Conservation (phyloP, 2,113 vertebrate species). For the Bombycilla garrulus region DNA sequence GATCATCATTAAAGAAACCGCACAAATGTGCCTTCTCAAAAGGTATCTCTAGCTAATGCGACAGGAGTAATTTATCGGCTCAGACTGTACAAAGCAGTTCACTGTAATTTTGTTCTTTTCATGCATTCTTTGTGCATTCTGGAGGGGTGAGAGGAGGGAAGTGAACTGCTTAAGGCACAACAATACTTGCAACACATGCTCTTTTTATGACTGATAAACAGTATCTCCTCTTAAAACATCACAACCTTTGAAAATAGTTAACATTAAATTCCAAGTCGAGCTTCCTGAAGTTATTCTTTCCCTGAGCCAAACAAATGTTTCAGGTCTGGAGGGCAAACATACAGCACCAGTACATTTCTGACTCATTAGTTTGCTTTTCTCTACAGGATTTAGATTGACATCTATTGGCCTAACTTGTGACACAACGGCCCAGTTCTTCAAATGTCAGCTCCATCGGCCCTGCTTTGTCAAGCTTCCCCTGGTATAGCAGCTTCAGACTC, state of each 20-base stretch:
- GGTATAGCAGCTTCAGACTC: neutral
- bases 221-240: neutral
- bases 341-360: neutral
- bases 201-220: neutral
- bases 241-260: neutral
- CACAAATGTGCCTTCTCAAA: neutral
- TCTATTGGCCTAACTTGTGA: slow-evolving; percentile 55
- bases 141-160: neutral
- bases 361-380: slow-evolving; percentile 55
- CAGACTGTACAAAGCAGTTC: neutral
- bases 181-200: neutral
- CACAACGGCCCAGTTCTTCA: neutral
- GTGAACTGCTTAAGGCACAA: neutral
- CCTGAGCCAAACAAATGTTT: slow-evolving; percentile 11
- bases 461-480: slow-evolving; percentile 12
- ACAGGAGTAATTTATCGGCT: neutral
- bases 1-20: neutral
- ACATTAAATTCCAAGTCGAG: neutral
- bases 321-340: slow-evolving; percentile 20
- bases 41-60: neutral
- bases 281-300: slow-evolving; percentile 18
- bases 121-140: neutral
- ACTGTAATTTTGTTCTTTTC: neutral
- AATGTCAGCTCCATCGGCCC: slow-evolving; percentile 18
- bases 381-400: slow-evolving; percentile 59